phyloP scores from a whole-genome alignment of 2,888 invertebrate species.

The Conus canariensis region DNA sequence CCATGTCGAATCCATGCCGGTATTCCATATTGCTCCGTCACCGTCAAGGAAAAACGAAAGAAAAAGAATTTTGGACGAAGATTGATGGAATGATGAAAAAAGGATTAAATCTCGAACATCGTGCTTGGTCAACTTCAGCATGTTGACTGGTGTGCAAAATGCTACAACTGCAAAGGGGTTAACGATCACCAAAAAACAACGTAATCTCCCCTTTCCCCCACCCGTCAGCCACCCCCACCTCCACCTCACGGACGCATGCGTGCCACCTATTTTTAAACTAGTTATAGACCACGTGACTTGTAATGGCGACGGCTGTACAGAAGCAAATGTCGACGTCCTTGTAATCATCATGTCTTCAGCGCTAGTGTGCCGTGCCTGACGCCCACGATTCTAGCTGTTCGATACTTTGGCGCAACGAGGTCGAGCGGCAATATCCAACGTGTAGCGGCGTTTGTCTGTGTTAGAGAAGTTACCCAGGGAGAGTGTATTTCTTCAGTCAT shows the following conservation, averaged over 20 bases:
- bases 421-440: neutral
- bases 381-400: neutral
- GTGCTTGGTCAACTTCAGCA: too few species aligned
- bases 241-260: constrained; percentile 11
- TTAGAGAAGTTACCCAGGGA: neutral
- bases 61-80: too few species aligned
- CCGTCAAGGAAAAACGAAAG: too few species aligned
- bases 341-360: neutral
- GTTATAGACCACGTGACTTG: constrained; percentile 12
- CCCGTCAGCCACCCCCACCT: neutral
- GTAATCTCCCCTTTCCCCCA: too few species aligned
- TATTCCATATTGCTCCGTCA: too few species aligned
- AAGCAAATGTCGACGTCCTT: constrained; percentile 1
- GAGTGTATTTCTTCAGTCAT: neutral
- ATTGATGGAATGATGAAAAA: too few species aligned
- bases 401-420: neutral
- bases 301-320: constrained; percentile 14
- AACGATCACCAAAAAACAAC: too few species aligned
- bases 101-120: too few species aligned
- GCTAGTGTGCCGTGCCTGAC: neutral
- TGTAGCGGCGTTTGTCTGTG: neutral
- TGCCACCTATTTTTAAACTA: neutral
- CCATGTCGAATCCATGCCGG: too few species aligned
- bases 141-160: too few species aligned
- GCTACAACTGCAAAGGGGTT: too few species aligned